Base-by-base conservation (phyloP, 2,113 vertebrate genomes). In the Neopipo cinnamomea region DNA sequence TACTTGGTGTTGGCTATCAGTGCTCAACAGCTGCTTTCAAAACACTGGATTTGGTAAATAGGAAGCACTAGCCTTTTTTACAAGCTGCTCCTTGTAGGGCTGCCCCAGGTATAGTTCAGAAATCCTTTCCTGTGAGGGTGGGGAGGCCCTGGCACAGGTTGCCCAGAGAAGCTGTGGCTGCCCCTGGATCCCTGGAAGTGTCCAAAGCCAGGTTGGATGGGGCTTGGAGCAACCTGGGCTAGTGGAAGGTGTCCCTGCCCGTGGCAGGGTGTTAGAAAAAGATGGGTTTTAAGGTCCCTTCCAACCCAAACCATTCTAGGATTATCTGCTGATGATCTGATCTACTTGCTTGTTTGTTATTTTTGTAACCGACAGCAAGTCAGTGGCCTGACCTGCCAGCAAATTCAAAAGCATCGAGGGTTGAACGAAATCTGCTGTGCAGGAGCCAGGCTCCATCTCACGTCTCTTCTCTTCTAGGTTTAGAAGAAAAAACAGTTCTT, bases 401-500 rank as follows among this genome's bases (percentile, higher is more conserved):
- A 67, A 37, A 25, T 47, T 88, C 73, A 67, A 15, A 83, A 71
- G 9, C 73, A 37, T 39, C 47, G 41, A 23, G 15, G 18, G 10
- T 30, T 74, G 42, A 75, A n/a, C 35, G 49, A 58, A 65, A 50
- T 39, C 6, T 47, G 19, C 63, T 42, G 23, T 67, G 27, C 21
- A 56, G 63, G 49, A 86, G 50, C 59, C 55, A 71, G 70, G 21
- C 35, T 87, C 22, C 49, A 61, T 75, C 68, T 95, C 56, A 74
- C 7, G 6, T 92, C 41, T 93, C 8, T 92, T 93, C 53, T 95
- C 35, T 79, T 96, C 47, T 88, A 98, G 99, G 94, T 81, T 59
- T 91, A 11, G 98, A 98, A 76, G 93, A 94, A 52, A 99, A 98
- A 94, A 39, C 70, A 2, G 8, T 98, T 68, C 94, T 99, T 92